Conservation (phyloP, 2,888 invertebrate genomes). For the Diaperis boleti region DNA sequence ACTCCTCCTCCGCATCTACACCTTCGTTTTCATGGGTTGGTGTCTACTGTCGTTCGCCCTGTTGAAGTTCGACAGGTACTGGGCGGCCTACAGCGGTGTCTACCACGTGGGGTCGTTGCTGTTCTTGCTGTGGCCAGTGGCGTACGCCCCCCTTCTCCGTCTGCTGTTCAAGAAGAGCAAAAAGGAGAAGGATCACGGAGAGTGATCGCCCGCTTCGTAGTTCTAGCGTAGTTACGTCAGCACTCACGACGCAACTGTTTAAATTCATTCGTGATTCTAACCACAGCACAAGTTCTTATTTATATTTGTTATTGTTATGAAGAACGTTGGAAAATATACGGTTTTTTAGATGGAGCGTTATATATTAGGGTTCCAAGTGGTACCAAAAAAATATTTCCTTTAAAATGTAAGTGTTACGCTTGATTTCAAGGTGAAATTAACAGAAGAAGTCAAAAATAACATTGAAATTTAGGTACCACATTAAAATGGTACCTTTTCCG, state of each 20-base stretch:
- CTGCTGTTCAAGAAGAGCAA: conserved; percentile 20
- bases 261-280: not conserved
- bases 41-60: conserved; percentile 81
- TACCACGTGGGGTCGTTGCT: conserved; percentile 79
- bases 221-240: not conserved
- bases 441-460: too few relatives aligned
- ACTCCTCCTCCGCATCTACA: conserved; percentile 77
- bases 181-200: conserved; percentile 3
- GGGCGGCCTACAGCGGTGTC: conserved; percentile 72
- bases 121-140: conserved; percentile 75
- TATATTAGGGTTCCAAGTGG: too few relatives aligned
- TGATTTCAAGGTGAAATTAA: too few relatives aligned
- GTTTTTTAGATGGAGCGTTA: not conserved
- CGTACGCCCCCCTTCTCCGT: conserved; percentile 67
- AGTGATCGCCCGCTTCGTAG: conserved; percentile 1
- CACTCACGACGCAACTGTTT: not conserved
- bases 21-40: conserved; percentile 87
- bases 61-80: conserved; percentile 78
- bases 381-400: too few relatives aligned
- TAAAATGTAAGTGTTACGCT: too few relatives aligned
- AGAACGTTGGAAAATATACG: not conserved
- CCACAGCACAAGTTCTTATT: conserved; percentile 1
- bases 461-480: too few relatives aligned
- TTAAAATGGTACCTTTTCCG: too few relatives aligned
- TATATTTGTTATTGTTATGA: conserved; percentile 8